Conservation (phyloP, 1,140 invertebrate species). For the Drosophila biarmipes region DNA sequence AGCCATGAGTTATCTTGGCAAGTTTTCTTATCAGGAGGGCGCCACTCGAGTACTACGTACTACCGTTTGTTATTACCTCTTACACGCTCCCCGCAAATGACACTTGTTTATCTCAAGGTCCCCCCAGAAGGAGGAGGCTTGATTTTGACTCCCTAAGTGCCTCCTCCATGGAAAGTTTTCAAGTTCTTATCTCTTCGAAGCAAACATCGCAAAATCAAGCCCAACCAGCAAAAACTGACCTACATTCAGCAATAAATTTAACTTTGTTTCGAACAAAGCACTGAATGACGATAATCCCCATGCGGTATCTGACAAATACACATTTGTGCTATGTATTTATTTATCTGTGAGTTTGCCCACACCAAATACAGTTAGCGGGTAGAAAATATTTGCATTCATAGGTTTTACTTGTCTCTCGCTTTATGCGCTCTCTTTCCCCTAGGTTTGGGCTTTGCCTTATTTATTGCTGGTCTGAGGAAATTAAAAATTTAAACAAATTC, state of each 20-base stretch:
- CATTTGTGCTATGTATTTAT: conserved; percentile 8
- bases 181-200: conserved; percentile 28
- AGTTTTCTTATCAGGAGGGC: conserved; percentile 20
- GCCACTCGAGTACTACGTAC: conserved; percentile 17
- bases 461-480: conserved; percentile 27
- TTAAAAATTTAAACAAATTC: conserved; percentile 42
- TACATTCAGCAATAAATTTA: conserved; percentile 52
- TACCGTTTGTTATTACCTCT: conserved; percentile 30
- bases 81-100: conserved; percentile 19
- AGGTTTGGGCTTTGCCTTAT: conserved; percentile 11
- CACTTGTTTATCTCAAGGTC: conserved; percentile 22
- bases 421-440: conserved; percentile 2
- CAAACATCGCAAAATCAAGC: conserved; percentile 10
- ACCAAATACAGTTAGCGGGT: conserved; percentile 18
- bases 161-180: conserved; percentile 31
- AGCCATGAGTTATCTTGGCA: conserved; percentile 26
- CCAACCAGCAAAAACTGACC: conserved; percentile 57
- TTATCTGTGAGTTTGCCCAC: conserved; percentile 30
- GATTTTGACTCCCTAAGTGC: conserved; percentile 21
- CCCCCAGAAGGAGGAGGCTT: conserved; percentile 15
- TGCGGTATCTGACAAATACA: conserved; percentile 10
- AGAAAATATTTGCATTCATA: conserved; percentile 34
- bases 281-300: conserved; percentile 29
- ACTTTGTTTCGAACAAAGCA: conserved; percentile 36
- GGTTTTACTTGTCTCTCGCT: conserved; percentile 10